A percentile compares a stretch with the other conserved stretches of the same genome.
phyloP scores from a whole-genome alignment of 2,797 vertebrate genomes.

The Epinephelus malabaricus region DNA sequence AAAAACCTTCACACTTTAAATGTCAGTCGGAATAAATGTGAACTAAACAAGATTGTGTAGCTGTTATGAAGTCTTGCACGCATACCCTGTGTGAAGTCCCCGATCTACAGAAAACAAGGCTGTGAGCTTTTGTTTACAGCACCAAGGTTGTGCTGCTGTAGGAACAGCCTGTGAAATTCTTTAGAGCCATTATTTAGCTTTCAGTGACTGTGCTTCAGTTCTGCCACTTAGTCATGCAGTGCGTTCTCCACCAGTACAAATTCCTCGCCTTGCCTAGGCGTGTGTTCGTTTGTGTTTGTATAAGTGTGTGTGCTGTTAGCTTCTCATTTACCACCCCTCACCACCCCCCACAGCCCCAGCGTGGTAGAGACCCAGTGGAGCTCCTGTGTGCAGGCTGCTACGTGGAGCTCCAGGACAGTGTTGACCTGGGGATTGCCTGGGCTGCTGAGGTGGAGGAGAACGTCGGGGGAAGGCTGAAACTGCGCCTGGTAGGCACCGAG shows the following conservation, averaged over 20 bases:
- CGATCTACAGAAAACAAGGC: neutral
- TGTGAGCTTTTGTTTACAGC: conserved; percentile 51
- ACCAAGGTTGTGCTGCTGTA: conserved; percentile 29
- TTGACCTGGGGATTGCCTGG: conserved; percentile 90
- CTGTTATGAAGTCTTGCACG: conserved; percentile 1
- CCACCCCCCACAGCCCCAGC: conserved; percentile 87
- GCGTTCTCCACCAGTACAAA: conserved; percentile 55
- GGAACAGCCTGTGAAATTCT: conserved; percentile 66
- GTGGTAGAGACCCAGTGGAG: conserved; percentile 94
- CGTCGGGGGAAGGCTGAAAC: conserved; percentile 92
- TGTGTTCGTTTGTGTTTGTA: conserved; percentile 49
- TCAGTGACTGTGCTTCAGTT: conserved; percentile 51
- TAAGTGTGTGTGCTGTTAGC: conserved; percentile 30
- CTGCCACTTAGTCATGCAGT: conserved; percentile 65
- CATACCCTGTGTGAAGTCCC: neutral
- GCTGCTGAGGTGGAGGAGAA: conserved; percentile 93
- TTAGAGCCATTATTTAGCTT: conserved; percentile 52
- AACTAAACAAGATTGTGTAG: conserved; percentile 16
- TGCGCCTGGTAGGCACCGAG: conserved; percentile 91
- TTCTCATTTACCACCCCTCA: conserved; percentile 26
- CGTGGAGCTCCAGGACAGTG: conserved; percentile 91
- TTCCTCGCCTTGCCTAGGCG: conserved; percentile 59
- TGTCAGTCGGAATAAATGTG: neutral
- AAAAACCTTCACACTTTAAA: neutral
- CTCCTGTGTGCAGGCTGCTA: conserved; percentile 91